These are phyloP conservation scores for Calameuta filiformis DNA, from an alignment of 2,888 invertebrate species.

Conservation along the genomic window DNA sequence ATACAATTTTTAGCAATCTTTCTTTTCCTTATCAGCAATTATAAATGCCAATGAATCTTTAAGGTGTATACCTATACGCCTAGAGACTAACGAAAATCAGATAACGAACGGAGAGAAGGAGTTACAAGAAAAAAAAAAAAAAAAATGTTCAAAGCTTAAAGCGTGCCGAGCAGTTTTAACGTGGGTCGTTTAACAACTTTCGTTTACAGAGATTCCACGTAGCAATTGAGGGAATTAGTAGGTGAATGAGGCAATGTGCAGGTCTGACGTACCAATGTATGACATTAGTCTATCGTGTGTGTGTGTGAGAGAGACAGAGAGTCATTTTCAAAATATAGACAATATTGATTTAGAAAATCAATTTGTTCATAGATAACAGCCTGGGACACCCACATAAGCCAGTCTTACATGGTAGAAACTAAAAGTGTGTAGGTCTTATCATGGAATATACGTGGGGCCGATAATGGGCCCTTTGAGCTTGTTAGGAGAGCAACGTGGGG, in stretches of 20 bases:
- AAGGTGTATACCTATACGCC: not conserved
- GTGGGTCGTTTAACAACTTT: not conserved
- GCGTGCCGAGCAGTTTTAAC: not conserved
- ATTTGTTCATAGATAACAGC: not conserved
- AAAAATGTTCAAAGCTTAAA: not conserved
- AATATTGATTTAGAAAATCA: not conserved
- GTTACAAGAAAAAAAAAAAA: not conserved
- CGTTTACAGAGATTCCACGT: not conserved
- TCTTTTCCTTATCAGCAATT: not conserved
- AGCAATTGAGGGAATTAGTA: not conserved
- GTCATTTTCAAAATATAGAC: too few species aligned
- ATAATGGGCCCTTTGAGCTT: not conserved
- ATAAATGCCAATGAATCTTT: not conserved
- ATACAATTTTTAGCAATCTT: not conserved
- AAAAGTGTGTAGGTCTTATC: not conserved
- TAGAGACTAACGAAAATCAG: not conserved
- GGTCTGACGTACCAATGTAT: not conserved
- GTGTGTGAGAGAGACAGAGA: too few species aligned
- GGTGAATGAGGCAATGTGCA: not conserved
- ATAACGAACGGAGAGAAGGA: not conserved
- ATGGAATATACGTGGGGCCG: not conserved
- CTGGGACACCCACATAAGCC: not conserved
- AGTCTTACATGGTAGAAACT: not conserved
- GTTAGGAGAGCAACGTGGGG: not conserved
- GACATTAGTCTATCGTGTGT: not conserved